Evolutionary conservation across 2,113 vertebrate species (phyloP).

Genomic region (Physeter macrocephalus): DNA sequence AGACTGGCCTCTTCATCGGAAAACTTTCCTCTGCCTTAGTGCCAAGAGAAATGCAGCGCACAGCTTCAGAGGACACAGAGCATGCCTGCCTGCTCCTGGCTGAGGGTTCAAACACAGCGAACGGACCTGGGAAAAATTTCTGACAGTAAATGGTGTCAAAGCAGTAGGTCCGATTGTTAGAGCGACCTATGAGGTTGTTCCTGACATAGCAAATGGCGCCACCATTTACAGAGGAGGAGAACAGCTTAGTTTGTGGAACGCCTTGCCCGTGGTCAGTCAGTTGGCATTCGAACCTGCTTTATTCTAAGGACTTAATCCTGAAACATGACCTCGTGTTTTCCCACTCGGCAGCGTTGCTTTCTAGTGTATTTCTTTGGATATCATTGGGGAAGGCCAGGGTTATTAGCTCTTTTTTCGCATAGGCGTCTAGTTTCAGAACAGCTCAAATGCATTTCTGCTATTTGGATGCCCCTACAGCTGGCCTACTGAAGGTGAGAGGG

Average conservation of each 20-base stretch:
- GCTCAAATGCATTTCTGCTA: neutral
- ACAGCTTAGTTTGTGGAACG: neutral
- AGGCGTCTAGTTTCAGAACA: neutral
- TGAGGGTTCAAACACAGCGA: too few species aligned
- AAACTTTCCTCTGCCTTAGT: neutral
- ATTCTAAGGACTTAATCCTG: neutral
- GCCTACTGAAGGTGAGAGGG: neutral
- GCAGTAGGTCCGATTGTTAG: fast-evolving
- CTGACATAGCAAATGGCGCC: fast-evolving
- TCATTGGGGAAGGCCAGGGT: neutral
- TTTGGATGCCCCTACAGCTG: neutral
- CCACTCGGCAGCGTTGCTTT: fast-evolving
- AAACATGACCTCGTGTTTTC: neutral
- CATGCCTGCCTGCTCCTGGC: fast-evolving
- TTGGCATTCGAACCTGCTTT: neutral
- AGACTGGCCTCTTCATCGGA: neutral
- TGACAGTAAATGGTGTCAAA: too few species aligned
- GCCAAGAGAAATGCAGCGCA: neutral
- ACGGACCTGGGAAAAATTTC: neutral
- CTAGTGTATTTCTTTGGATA: neutral
- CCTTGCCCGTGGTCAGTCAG: neutral
- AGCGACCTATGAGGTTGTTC: neutral
- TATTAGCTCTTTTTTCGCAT: neutral
- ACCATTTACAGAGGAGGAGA: neutral
- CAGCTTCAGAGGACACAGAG: neutral